These are phyloP conservation scores for Cyclura pinguis DNA, from an alignment of 2,797 vertebrate genomes.

Conservation along the genomic window DNA sequence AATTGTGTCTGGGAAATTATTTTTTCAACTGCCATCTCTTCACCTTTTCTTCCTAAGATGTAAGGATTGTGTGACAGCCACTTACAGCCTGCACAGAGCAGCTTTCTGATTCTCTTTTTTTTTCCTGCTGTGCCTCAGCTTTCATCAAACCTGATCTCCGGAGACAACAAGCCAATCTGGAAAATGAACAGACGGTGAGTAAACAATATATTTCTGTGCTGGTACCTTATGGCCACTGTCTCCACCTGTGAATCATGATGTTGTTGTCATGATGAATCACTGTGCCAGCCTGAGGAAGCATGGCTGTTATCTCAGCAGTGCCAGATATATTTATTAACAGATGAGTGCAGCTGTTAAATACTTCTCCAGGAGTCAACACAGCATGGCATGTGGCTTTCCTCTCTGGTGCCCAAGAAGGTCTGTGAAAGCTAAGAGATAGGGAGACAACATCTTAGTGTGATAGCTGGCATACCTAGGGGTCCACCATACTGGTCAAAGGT, in stretches of 20 bases:
- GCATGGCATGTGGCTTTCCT: neutral
- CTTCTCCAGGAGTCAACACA: constrained; percentile 9
- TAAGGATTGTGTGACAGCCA: accelerated
- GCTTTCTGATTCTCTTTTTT: constrained; percentile 50
- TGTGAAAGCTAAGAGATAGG: neutral
- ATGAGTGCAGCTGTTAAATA: constrained; percentile 13
- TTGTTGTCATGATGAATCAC: neutral
- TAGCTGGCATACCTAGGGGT: neutral
- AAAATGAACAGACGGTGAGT: constrained; percentile 83
- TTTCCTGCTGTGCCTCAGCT: constrained; percentile 74
- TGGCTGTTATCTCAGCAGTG: constrained; percentile 35
- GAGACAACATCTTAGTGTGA: neutral
- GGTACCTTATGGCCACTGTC: constrained; percentile 29
- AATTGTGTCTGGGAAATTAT: no score
- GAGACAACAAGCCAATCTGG: constrained; percentile 88
- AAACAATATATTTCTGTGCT: constrained; percentile 38
- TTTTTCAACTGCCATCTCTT: neutral
- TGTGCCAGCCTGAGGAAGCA: constrained; percentile 26
- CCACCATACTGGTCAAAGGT: neutral
- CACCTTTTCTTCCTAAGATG: accelerated
- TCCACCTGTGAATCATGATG: constrained; percentile 8
- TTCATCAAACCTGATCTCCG: constrained; percentile 92
- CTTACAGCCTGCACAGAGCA: constrained; percentile 30
- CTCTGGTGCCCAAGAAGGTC: accelerated
- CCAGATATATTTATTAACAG: neutral